phyloP scores from a whole-genome alignment of 1,140 invertebrate species.

The Lordiphosa collinella region DNA sequence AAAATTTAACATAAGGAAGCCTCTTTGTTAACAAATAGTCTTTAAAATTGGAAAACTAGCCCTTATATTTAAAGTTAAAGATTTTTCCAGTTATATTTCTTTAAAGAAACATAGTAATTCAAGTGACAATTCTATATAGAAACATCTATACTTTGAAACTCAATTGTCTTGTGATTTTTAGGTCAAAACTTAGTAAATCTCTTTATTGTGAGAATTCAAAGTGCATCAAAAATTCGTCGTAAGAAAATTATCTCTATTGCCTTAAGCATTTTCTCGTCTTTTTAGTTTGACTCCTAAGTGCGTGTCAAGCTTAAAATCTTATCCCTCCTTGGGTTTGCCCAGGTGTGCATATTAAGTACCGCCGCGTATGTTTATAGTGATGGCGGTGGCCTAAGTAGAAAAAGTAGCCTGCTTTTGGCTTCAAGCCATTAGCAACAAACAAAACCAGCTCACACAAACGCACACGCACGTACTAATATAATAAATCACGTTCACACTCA shows the following conservation, averaged over 20 bases:
- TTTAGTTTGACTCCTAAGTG: constrained; percentile 24
- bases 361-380: constrained; percentile 28
- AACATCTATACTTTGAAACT: too few species aligned
- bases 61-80: too few species aligned
- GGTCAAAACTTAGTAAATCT: too few species aligned
- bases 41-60: too few species aligned
- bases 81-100: too few species aligned
- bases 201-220: too few species aligned
- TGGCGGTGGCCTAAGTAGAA: constrained; percentile 4
- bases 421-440: constrained; percentile 46
- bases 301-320: constrained; percentile 44
- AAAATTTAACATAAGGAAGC: too few species aligned
- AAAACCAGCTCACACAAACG: constrained; percentile 15
- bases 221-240: too few species aligned
- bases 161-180: too few species aligned
- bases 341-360: constrained; percentile 74
- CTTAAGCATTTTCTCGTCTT: constrained; percentile 20
- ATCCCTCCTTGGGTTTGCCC: constrained; percentile 34
- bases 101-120: too few species aligned
- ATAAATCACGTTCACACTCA: constrained; percentile 46
- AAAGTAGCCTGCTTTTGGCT: constrained; percentile 42
- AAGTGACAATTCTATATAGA: too few species aligned
- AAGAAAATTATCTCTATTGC: not conserved
- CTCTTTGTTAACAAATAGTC: too few species aligned
- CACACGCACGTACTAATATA: constrained; percentile 53